Percentiles rank a stretch among this genome's conserved stretches.
Conservation (phyloP, 2,113 vertebrate species). For the Lepus timidus region DNA sequence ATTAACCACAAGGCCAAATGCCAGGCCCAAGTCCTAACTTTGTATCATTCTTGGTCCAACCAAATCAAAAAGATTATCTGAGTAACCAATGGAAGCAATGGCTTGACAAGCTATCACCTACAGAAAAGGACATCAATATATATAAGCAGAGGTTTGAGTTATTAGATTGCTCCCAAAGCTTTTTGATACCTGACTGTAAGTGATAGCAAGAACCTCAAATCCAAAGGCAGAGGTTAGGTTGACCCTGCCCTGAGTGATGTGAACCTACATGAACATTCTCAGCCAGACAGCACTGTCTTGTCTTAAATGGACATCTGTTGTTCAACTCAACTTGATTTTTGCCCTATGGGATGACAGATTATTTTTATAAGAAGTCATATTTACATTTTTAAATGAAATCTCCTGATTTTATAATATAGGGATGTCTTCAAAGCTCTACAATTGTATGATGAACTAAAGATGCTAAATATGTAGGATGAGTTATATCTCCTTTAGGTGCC, state of each 20-base stretch:
- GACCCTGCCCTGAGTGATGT: neutral
- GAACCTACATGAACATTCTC: accelerated
- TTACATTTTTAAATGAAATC: neutral
- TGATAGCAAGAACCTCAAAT: neutral
- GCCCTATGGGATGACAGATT: neutral
- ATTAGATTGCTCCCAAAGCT: neutral
- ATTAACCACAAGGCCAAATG: too few species aligned
- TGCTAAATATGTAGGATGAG: neutral
- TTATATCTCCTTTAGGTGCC: neutral
- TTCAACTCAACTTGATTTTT: neutral
- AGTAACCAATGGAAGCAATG: neutral
- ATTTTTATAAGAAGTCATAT: neutral
- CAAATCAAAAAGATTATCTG: neutral
- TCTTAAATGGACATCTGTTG: neutral
- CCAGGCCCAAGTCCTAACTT: neutral
- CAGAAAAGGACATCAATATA: neutral
- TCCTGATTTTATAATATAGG: neutral
- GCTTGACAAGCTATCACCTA: neutral
- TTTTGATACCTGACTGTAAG: neutral
- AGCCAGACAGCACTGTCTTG: neutral
- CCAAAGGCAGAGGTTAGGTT: neutral
- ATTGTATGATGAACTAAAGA: neutral
- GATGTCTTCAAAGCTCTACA: neutral
- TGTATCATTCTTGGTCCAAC: neutral
- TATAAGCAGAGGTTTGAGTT: neutral